phyloP scores from a whole-genome alignment of 2,797 vertebrate genomes.

The Hemitrygon akajei region DNA sequence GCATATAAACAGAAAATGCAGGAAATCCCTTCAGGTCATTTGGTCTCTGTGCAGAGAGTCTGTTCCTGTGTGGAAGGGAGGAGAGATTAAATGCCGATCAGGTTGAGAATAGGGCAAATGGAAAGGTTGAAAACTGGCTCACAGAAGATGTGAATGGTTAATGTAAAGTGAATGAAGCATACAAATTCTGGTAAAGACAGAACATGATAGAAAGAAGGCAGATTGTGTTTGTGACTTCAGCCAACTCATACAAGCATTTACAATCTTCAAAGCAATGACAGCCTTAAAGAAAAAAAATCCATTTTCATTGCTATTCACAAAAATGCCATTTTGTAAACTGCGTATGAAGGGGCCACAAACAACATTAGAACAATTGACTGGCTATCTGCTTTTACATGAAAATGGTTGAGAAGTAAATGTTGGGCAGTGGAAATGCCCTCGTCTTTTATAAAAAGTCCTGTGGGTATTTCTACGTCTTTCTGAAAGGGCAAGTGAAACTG shows the following conservation, averaged over 20 bases:
- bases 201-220: not conserved
- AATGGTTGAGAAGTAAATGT: not conserved
- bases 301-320: not conserved
- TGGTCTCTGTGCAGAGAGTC: not conserved
- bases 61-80: not conserved
- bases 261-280: not conserved
- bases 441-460: too few species aligned
- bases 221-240: not conserved
- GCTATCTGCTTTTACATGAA: not conserved
- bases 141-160: not conserved
- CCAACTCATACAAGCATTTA: not conserved
- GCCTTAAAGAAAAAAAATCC: not conserved
- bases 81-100: not conserved
- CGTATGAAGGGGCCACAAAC: not conserved
- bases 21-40: not conserved
- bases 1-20: not conserved
- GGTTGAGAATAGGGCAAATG: not conserved
- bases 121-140: not conserved
- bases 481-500: not conserved
- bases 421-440: not conserved
- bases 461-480: not conserved
- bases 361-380: not conserved
- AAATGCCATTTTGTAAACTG: too few species aligned
- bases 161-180: not conserved
- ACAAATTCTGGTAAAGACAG: not conserved